These are phyloP conservation scores for Congeria kusceri DNA, from an alignment of 2,888 invertebrate species.

Conservation along the genomic window DNA sequence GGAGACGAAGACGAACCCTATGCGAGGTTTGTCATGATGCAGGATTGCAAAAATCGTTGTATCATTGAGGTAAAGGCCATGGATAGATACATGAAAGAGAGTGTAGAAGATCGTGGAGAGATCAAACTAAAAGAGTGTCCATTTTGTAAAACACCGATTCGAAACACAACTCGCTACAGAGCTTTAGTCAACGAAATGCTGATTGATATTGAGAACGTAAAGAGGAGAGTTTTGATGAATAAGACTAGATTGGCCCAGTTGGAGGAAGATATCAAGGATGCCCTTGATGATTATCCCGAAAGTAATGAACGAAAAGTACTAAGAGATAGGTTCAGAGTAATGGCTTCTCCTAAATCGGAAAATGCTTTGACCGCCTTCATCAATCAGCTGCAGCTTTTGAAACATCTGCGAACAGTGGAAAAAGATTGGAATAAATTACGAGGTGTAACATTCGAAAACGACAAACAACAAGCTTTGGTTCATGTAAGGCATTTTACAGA, in stretches of 20 bases:
- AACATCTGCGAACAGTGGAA: constrained; percentile 13
- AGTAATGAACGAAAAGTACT: neutral
- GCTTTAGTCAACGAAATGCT: constrained; percentile 86
- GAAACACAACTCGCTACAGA: constrained; percentile 88
- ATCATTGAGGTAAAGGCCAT: constrained; percentile 83
- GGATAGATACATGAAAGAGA: constrained; percentile 82
- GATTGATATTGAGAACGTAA: constrained; percentile 82
- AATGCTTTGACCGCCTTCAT: constrained; percentile 25
- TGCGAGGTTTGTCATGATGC: constrained; percentile 84
- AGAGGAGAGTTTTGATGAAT: constrained; percentile 57
- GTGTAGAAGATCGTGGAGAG: constrained; percentile 85
- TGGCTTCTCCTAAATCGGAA: constrained; percentile 23
- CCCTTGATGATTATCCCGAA: neutral
- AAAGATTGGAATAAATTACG: constrained; percentile 38
- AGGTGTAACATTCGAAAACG: constrained; percentile 9
- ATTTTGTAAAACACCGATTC: constrained; percentile 88
- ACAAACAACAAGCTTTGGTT: constrained; percentile 15
- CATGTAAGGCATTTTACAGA: constrained; percentile 35
- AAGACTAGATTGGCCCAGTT: constrained; percentile 17
- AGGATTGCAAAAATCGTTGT: constrained; percentile 77
- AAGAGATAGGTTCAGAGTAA: constrained; percentile 10
- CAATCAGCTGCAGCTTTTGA: constrained; percentile 38
- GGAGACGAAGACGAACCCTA: constrained; percentile 87
- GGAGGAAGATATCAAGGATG: constrained; percentile 17
- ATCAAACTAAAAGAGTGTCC: constrained; percentile 87